phyloP scores from a whole-genome alignment of 1,140 invertebrate species.

The Drosophila yakuba region DNA sequence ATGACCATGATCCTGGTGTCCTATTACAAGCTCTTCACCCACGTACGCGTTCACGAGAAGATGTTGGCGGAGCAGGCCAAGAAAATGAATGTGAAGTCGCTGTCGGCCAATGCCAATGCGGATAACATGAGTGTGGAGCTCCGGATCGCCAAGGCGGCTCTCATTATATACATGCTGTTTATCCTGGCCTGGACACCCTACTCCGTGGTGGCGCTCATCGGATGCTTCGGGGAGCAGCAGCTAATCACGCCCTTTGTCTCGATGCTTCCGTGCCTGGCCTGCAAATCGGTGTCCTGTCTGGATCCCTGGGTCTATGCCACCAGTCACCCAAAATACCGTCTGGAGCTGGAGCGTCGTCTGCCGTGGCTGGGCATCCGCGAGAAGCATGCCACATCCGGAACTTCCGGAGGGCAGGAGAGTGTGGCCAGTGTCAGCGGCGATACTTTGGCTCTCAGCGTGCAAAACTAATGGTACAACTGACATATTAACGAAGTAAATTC shows the following conservation, averaged over 20 bases:
- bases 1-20: conserved; percentile 89
- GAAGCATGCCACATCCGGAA: conserved; percentile 32
- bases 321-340: conserved; percentile 91
- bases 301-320: conserved; percentile 93
- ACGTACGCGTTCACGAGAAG: conserved; percentile 89
- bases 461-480: conserved; percentile 37
- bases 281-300: conserved; percentile 90
- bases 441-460: conserved; percentile 68
- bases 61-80: conserved; percentile 92
- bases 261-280: conserved; percentile 90
- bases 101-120: conserved; percentile 89
- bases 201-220: conserved; percentile 89
- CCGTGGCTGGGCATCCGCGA: conserved; percentile 90
- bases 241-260: conserved; percentile 88
- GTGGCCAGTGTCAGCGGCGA: conserved; percentile 71
- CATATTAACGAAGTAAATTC: conserved; percentile 1
- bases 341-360: conserved; percentile 88
- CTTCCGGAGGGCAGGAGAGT: conserved; percentile 57
- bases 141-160: conserved; percentile 90
- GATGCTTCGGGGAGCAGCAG: conserved; percentile 90
- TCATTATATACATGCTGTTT: conserved; percentile 91
- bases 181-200: conserved; percentile 91
- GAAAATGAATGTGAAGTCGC: conserved; percentile 92
- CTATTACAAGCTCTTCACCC: conserved; percentile 89
- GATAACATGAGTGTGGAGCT: conserved; percentile 88